phyloP scores from a whole-genome alignment of 2,113 vertebrate species.

The Cyprinodon brontotheroides region DNA sequence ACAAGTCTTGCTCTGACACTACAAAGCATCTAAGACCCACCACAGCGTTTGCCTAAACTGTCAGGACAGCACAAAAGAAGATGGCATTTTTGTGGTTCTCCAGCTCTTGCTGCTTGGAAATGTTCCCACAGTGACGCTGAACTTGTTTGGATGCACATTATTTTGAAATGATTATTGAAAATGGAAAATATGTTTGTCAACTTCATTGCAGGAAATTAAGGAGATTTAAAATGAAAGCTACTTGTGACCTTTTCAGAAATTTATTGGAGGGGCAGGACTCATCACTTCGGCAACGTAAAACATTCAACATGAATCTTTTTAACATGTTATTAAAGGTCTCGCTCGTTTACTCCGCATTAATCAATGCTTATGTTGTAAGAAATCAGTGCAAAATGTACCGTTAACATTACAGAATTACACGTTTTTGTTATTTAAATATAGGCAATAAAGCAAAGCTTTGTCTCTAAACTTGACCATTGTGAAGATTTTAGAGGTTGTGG shows the following conservation, averaged over 20 bases:
- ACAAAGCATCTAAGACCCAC: not conserved
- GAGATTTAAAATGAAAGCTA: not conserved
- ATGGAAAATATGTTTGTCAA: not conserved
- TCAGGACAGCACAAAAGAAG: not conserved
- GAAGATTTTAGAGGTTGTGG: not conserved
- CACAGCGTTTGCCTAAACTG: not conserved
- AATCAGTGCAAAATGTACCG: not conserved
- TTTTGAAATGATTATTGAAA: not conserved
- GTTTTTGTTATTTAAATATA: not conserved
- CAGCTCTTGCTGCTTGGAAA: not conserved
- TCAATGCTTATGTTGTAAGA: not conserved
- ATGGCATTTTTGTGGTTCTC: not conserved
- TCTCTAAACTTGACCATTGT: not conserved
- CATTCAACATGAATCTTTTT: not conserved
- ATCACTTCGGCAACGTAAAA: slow-evolving; percentile 1
- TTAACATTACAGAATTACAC: not conserved
- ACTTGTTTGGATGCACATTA: not conserved
- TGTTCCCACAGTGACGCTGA: not conserved
- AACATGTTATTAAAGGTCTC: not conserved
- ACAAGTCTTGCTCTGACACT: no score
- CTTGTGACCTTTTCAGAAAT: not conserved
- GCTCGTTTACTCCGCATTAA: not conserved
- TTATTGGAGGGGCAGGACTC: not conserved
- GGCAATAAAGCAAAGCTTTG: not conserved
- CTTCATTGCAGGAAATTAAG: not conserved